Base-by-base conservation (phyloP, 2,113 vertebrate species). In the Oenanthe melanoleuca region DNA sequence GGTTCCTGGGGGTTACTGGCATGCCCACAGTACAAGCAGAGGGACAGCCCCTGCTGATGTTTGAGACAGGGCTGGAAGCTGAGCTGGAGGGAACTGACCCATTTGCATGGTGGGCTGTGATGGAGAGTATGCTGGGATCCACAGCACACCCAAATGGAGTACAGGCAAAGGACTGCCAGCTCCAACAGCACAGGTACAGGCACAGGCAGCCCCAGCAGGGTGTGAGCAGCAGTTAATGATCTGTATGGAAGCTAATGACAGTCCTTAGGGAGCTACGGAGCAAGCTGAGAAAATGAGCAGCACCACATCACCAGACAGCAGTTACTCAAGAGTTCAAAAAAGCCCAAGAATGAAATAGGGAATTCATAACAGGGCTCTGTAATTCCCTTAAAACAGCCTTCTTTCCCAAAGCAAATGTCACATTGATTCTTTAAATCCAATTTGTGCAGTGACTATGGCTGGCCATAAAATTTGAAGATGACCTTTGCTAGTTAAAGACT, bases 51-150 rank as follows among this genome's bases (percentile, higher is more conserved):
- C 74, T 69, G 63, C 57, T 67, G 14, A 12, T 17, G 21, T 67
- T 34, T 50, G 55, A 52, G 50, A 29, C 29, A n/a, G 52, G 50
- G 50, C 55, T 57, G 42, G n/a, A 83, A 53, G 60, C 53, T 1
- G 2, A 47, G 26, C 5, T 3, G 50, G 40, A 75, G 9, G 14
- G 40, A 65, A 37, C 7, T 3, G 50, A 53, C 4, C 34, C n/a
- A 6, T 80, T 53, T 44, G 17, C 50, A 47, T 2, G 2, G 29
- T 4, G 8, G 47, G 25, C 8, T 53, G 60, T 7, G 63, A 67
- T 38, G 56, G 16, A 47, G 50, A 50, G 25, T 33, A 18, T 1
- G 4, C 18, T 0, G 0, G 22, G 40, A 67, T 7, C 6, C 59
- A 50, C 20, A 0, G 38, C 33, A 49, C 0, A 1, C 37, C 29